Base-by-base conservation (phyloP, 2,888 invertebrate genomes). In the Agonopterix arenella region DNA sequence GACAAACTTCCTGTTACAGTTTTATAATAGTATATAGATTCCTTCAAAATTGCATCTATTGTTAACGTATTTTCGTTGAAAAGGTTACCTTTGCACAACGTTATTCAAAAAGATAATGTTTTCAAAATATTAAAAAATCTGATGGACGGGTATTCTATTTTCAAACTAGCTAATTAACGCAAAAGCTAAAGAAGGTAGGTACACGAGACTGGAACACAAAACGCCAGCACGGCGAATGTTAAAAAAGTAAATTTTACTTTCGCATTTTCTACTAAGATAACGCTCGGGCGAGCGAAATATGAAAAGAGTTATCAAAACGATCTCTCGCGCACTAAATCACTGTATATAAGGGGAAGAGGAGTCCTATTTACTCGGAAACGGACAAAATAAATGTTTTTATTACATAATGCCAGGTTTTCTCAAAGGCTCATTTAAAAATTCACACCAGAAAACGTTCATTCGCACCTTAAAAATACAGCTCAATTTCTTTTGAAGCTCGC, bases 351-450 rank as follows among this genome's bases (percentile, higher is more conserved):
- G 86, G 88, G 84, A 80, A 85, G 80, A 80, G 79, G 75, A 77
- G 74, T 81, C 75, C 74, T 84, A 83, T 86, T 84, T 88, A 88
- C 86, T 82, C 78, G 72, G 79, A 82, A 84, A 85, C 86, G 84
- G 79, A 80, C 83, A 83, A 85, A 88, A 89, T 85, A 88, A 86
- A 88, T 85, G 86, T 88, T 88, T 86, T 85, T 83, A 84, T 88
- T 88, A 88, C 86, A 88, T 86, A 85, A 84, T 81, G 76, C 82
- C 84, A 79, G 76, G 76, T 81, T 84, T 85, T 86, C 88, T 89
- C 84, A 69, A 76, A 82, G 79, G 79, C 78, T 71, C 74, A 76
- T 78, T 77, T 73, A 61, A 49, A 47, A 36, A 5, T 8, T 16
- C 8, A 1, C 49, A 57, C 40, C 44, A 51, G 42, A 71, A 76